Evolutionary conservation across 2,797 vertebrate genomes (phyloP).

Genomic region (Pseudochromis fuscus): DNA sequence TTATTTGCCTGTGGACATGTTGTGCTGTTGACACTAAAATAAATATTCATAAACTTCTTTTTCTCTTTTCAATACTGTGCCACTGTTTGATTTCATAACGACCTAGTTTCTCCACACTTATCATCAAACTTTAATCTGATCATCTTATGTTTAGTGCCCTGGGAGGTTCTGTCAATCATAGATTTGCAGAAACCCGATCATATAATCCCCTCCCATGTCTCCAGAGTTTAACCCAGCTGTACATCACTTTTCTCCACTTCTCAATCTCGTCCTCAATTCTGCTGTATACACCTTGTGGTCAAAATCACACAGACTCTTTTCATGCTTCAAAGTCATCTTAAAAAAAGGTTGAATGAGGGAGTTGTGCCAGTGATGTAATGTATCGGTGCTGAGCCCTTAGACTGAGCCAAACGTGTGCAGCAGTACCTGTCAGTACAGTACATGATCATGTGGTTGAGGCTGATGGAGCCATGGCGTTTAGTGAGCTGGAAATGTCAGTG

Average conservation of each 20-base stretch:
- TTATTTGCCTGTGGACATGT: neutral
- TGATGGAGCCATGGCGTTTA: conserved; percentile 36
- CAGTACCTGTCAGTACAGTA: neutral
- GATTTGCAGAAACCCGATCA: conserved; percentile 19
- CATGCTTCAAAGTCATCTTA: conserved; percentile 17
- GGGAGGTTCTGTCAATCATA: conserved; percentile 26
- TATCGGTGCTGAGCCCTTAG: too few relatives aligned
- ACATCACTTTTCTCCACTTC: conserved; percentile 23
- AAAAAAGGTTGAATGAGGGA: conserved; percentile 29
- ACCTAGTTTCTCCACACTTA: conserved; percentile 5
- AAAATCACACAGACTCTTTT: conserved; percentile 5
- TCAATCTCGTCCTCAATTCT: neutral
- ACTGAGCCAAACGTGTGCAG: conserved; percentile 1
- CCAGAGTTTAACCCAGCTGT: conserved; percentile 10
- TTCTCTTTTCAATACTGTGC: conserved; percentile 1
- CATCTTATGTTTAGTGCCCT: neutral
- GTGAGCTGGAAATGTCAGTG: conserved; percentile 51
- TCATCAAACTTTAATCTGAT: conserved; percentile 32
- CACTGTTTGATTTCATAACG: conserved; percentile 10
- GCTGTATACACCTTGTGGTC: neutral
- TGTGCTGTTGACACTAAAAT: conserved; percentile 16
- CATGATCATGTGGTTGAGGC: conserved; percentile 17
- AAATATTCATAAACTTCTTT: neutral
- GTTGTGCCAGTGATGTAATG: neutral
- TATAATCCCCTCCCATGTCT: conserved; percentile 14